Conservation (phyloP, 1,140 invertebrate species). For the Caenorhabditis remanei region DNA sequence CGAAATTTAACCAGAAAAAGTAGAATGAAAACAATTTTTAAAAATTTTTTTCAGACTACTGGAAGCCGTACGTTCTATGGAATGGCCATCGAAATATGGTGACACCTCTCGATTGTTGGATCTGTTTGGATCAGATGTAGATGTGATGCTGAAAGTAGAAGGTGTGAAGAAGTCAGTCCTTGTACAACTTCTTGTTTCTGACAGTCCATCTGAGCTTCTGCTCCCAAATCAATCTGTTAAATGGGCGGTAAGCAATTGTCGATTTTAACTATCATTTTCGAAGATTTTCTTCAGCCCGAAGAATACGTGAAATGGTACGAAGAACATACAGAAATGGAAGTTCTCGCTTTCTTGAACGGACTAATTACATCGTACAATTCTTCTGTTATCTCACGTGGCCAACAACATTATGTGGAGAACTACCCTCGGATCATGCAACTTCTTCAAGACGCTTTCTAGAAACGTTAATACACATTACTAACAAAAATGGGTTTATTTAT, state of each 20-base stretch:
- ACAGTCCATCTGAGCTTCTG: conserved; percentile 59
- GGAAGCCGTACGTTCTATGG: conserved; percentile 19
- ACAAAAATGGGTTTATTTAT: not conserved
- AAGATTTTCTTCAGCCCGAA: conserved; percentile 29
- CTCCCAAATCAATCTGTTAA: conserved; percentile 73
- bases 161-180: conserved; percentile 63
- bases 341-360: conserved; percentile 69
- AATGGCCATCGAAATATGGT: conserved; percentile 39
- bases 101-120: conserved; percentile 9
- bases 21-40: no score
- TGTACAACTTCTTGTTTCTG: conserved; percentile 69
- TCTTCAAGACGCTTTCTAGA: conserved; percentile 57
- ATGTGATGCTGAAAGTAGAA: conserved; percentile 24
- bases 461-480: not conserved
- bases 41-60: not conserved
- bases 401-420: conserved; percentile 68
- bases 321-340: conserved; percentile 67
- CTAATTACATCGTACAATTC: conserved; percentile 72
- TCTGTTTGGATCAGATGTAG: conserved; percentile 54
- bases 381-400: conserved; percentile 70
- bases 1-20: no score
- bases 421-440: conserved; percentile 69
- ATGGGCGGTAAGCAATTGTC: conserved; percentile 66
- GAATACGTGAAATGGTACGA: conserved; percentile 75
- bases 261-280: not conserved